Evolutionary conservation across 2,113 vertebrate species (phyloP).

Genomic region (Gambusia holbrooki): DNA sequence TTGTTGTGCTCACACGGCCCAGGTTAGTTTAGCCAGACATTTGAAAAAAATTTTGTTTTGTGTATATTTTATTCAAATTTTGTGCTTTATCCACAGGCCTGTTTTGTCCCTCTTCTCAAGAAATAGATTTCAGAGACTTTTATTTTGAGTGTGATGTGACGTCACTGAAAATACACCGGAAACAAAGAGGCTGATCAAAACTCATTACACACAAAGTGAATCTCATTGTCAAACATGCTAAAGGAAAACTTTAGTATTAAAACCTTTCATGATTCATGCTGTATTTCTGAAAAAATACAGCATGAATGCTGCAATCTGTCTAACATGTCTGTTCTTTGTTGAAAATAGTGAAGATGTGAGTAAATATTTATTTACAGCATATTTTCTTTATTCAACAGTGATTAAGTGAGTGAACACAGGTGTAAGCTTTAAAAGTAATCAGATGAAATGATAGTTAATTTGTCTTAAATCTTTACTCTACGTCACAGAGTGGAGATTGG

Average conservation of each 20-base stretch:
- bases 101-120: too few relatives aligned
- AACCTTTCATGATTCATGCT: conserved; percentile 4
- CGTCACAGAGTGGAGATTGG: too few relatives aligned
- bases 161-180: neutral
- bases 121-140: conserved; percentile 11
- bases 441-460: neutral
- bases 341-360: conserved; percentile 23
- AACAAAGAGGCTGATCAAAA: conserved; percentile 30
- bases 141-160: neutral
- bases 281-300: conserved; percentile 6
- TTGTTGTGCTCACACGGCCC: too few relatives aligned
- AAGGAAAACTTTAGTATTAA: conserved; percentile 4
- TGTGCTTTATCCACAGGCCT: too few relatives aligned
- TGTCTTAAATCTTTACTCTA: neutral
- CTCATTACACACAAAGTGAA: conserved; percentile 3
- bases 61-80: too few relatives aligned
- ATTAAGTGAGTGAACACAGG: conserved; percentile 15
- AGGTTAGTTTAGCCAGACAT: too few relatives aligned
- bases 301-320: conserved; percentile 54
- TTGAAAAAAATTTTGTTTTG: too few relatives aligned
- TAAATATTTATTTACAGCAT: conserved; percentile 57
- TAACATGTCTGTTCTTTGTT: conserved; percentile 25
- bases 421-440: conserved; percentile 24
- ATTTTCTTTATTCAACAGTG: conserved; percentile 23
- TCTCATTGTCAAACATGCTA: conserved; percentile 12